phyloP scores from a whole-genome alignment of 2,113 vertebrate genomes.

The Synodontis membranacea region DNA sequence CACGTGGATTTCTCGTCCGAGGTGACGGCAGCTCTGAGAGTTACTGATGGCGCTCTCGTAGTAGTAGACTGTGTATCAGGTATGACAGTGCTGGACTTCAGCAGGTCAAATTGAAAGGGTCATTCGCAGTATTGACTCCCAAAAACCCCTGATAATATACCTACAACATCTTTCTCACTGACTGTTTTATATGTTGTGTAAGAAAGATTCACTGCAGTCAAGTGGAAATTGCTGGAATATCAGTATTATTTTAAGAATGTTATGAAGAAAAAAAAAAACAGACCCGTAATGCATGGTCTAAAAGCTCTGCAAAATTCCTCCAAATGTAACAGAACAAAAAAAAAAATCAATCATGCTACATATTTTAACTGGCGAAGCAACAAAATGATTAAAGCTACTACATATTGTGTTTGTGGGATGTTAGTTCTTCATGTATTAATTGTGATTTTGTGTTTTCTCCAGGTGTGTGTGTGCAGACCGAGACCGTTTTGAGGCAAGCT shows the following conservation, averaged over 20 bases:
- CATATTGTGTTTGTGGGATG: background rate
- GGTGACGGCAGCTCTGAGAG: conserved; percentile 61
- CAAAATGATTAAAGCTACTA: background rate
- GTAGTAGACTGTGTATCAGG: conserved; percentile 66
- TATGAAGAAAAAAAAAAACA: background rate
- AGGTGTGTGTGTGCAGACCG: conserved; percentile 61
- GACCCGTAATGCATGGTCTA: background rate
- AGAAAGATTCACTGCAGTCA: background rate
- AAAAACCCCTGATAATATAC: background rate
- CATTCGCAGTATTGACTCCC: background rate
- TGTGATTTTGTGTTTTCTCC: background rate
- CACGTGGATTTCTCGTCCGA: conserved; percentile 66
- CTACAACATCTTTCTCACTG: background rate
- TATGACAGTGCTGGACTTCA: conserved; percentile 44
- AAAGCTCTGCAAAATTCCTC: background rate
- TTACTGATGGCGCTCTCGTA: conserved; percentile 59
- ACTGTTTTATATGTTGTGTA: background rate
- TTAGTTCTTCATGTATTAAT: background rate
- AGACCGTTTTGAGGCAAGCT: conserved; percentile 57
- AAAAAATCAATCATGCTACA: background rate
- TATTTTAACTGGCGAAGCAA: background rate
- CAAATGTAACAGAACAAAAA: background rate
- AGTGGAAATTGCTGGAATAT: background rate
- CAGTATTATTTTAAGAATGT: background rate
- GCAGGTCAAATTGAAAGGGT: conserved; percentile 20